Conservation (phyloP, 1,140 invertebrate species). For the Heliconius congener region DNA sequence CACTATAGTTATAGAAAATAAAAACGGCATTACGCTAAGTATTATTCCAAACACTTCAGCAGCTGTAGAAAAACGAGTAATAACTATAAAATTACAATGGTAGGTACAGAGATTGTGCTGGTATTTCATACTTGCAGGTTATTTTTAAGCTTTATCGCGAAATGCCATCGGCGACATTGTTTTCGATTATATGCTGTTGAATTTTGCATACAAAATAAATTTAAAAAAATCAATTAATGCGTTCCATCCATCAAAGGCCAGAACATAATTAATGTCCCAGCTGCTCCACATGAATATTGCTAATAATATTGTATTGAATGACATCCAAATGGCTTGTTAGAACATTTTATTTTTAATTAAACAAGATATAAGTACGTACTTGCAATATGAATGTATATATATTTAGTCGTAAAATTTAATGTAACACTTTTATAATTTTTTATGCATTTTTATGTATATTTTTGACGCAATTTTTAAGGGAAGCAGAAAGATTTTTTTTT, state of each 20-base stretch:
- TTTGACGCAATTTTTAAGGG: too few species aligned
- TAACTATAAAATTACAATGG: conserved; percentile 3
- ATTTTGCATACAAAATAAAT: conserved; percentile 2
- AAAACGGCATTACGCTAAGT: background rate
- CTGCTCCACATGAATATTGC: background rate
- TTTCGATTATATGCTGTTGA: conserved; percentile 7
- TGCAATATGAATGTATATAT: background rate
- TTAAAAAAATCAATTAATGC: conserved; percentile 8
- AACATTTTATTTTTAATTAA: conserved; percentile 8
- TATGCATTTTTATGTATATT: background rate
- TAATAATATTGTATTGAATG: background rate
- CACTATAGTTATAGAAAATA: background rate
- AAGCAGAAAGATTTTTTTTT: too few species aligned
- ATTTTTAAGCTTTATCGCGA: conserved; percentile 3
- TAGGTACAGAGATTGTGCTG: conserved; percentile 10
- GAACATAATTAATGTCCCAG: background rate
- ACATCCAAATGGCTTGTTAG: background rate
- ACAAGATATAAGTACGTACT: background rate
- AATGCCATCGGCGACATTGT: conserved; percentile 13
- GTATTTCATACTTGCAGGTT: background rate
- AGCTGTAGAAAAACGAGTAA: conserved; percentile 3
- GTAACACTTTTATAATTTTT: background rate
- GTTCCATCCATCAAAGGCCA: conserved; percentile 3
- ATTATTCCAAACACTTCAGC: background rate
- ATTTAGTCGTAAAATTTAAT: background rate